phyloP scores from a whole-genome alignment of 2,113 vertebrate genomes.

The Chaetops frenatus region DNA sequence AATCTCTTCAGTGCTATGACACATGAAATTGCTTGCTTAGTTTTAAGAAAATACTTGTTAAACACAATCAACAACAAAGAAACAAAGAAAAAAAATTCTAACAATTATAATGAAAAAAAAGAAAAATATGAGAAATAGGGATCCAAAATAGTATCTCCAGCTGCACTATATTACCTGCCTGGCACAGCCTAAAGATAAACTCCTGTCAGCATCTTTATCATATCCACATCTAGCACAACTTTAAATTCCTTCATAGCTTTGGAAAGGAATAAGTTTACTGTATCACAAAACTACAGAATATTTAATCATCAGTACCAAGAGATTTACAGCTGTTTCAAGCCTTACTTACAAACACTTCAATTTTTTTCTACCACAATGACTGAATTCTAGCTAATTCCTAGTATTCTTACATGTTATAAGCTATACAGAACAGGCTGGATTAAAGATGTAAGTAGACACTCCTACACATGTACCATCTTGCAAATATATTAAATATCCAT shows the following conservation, averaged over 20 bases:
- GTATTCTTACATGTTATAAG: not conserved
- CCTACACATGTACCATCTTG: not conserved
- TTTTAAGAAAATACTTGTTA: not conserved
- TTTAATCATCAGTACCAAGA: not conserved
- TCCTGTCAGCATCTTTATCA: not conserved
- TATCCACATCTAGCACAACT: rapidly evolving
- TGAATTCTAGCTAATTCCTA: not conserved
- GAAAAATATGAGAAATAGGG: not conserved
- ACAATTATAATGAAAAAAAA: rapidly evolving
- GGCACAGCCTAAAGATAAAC: not conserved
- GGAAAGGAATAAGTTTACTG: not conserved
- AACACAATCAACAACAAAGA: not conserved
- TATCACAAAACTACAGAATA: not conserved
- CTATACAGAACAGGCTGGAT: not conserved
- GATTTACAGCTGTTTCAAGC: not conserved
- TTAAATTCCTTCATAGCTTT: not conserved
- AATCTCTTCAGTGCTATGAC: not conserved
- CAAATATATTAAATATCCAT: not conserved
- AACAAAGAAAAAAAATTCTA: not conserved
- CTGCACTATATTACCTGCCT: not conserved
- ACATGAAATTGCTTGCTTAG: not conserved
- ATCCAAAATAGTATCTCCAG: not conserved
- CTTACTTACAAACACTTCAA: not conserved
- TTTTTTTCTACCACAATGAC: not conserved
- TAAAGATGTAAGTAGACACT: not conserved